These are phyloP conservation scores for Hyphantria cunea DNA, from an alignment of 1,140 invertebrate genomes.

Conservation along the genomic window DNA sequence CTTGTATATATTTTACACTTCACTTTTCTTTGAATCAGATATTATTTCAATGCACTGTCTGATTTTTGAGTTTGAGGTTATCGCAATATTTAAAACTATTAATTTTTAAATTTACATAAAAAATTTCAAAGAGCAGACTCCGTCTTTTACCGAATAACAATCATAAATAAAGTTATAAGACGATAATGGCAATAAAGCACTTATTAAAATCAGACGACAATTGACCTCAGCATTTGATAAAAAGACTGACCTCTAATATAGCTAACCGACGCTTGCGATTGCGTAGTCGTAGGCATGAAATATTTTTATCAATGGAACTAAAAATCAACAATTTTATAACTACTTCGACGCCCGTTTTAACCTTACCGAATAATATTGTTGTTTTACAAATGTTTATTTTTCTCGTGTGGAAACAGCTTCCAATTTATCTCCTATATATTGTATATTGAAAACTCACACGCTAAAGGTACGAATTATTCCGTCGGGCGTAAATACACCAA, in stretches of 20 bases:
- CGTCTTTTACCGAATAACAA: not conserved
- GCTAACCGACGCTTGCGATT: slow-evolving; percentile 12
- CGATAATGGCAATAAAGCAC: slow-evolving; percentile 30
- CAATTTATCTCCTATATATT: no score
- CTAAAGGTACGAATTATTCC: no score
- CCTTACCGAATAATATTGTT: not conserved
- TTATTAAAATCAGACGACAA: slow-evolving; percentile 57
- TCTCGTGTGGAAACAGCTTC: no score
- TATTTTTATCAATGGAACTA: not conserved
- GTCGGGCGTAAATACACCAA: no score
- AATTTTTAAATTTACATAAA: not conserved
- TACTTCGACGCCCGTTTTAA: not conserved
- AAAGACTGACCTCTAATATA: slow-evolving; percentile 43
- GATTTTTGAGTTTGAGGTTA: no score
- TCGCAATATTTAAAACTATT: no score
- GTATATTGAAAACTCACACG: no score
- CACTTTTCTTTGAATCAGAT: not conserved
- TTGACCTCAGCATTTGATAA: slow-evolving; percentile 62
- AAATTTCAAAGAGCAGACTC: not conserved
- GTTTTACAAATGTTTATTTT: not conserved
- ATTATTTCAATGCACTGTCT: no score
- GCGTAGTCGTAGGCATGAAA: not conserved
- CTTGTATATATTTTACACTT: not conserved
- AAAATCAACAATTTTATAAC: not conserved
- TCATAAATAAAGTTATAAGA: slow-evolving; percentile 1